A percentile compares a stretch with the other conserved stretches of the same genome.
Conservation (phyloP, 2,113 vertebrate species). For the Notothenia coriiceps region DNA sequence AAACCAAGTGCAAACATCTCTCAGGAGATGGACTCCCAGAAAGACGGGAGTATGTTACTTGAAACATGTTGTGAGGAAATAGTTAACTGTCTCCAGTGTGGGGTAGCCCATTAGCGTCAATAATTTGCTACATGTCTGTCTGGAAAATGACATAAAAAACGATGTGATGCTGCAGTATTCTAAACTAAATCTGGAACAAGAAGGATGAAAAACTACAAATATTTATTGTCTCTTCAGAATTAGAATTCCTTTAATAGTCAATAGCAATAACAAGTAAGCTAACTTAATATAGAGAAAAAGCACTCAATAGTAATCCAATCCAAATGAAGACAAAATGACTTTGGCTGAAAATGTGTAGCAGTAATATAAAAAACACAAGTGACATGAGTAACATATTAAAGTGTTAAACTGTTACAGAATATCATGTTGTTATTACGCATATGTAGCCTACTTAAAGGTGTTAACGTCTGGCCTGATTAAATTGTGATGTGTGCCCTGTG, state of each 20-base stretch:
- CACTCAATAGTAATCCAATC: no score
- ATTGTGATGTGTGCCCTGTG: no score
- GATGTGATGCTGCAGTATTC: slow-evolving; percentile 49
- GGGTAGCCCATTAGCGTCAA: slow-evolving; percentile 10
- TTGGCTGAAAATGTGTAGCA: no score
- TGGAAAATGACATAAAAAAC: slow-evolving; percentile 8
- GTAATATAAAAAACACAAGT: no score
- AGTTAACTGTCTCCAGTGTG: slow-evolving; percentile 7
- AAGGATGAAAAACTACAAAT: slow-evolving; percentile 46
- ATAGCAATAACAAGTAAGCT: no score
- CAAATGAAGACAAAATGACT: no score
- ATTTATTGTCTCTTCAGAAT: slow-evolving; percentile 14
- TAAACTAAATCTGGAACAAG: slow-evolving; percentile 44
- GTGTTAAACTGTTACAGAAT: no score
- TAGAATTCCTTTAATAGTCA: slow-evolving; percentile 2
- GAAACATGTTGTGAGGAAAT: slow-evolving; percentile 30
- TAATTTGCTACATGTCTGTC: slow-evolving; percentile 38
- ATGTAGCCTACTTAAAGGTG: no score
- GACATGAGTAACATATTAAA: no score
- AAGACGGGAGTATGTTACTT: slow-evolving; percentile 8
- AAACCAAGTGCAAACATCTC: slow-evolving; percentile 27
- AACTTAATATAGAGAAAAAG: no score
- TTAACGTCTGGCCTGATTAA: no score
- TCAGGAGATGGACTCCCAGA: slow-evolving; percentile 38
- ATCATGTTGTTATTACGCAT: no score